Evolutionary conservation across 2,113 vertebrate species (phyloP).

Genomic region (Ovis canadensis): DNA sequence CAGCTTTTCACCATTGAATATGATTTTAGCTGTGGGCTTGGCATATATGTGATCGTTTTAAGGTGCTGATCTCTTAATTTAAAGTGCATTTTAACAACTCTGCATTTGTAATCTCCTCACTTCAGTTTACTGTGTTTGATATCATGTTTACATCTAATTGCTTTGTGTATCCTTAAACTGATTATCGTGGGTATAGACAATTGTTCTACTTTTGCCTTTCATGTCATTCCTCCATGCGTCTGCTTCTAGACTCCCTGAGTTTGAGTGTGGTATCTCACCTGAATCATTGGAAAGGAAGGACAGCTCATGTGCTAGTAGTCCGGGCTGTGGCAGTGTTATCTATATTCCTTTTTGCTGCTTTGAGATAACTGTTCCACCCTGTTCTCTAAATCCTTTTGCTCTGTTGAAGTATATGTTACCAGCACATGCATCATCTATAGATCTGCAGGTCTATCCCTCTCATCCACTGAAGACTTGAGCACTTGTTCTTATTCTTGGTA

Average conservation of each 20-base stretch:
- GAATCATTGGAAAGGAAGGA: not conserved
- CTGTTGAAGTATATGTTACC: not conserved
- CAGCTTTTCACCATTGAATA: not conserved
- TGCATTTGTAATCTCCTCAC: not conserved
- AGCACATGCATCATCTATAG: not conserved
- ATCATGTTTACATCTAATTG: not conserved
- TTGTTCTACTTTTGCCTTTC: not conserved
- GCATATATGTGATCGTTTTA: not conserved
- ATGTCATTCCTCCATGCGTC: not conserved
- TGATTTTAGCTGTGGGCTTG: not conserved
- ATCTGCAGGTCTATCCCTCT: not conserved
- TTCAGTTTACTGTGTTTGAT: not conserved
- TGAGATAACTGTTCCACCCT: not conserved
- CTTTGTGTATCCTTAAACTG: not conserved
- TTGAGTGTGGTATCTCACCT: not conserved
- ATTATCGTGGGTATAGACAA: not conserved
- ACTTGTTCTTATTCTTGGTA: not conserved
- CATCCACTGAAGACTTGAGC: not conserved
- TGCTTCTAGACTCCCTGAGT: not conserved
- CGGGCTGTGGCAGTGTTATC: not conserved
- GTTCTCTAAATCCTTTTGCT: not conserved
- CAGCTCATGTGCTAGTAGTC: not conserved
- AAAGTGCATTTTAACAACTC: not conserved
- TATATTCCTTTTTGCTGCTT: not conserved
- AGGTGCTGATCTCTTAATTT: not conserved